Evolutionary conservation across 1,140 invertebrate genomes (phyloP).

Genomic region (Cydia fagiglandana): DNA sequence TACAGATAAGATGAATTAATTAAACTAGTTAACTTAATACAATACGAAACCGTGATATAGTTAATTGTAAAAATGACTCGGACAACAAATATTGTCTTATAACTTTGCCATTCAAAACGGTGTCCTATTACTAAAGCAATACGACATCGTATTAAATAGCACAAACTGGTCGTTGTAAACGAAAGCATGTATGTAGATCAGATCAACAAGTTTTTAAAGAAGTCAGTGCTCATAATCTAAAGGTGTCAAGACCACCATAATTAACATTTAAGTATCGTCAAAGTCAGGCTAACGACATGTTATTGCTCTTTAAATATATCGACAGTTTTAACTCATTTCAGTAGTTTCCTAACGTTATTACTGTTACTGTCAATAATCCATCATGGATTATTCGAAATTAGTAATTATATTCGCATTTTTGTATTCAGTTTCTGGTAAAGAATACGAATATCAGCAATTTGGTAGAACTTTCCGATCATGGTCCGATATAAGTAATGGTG

Average conservation of each 20-base stretch:
- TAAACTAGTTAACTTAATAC: not conserved
- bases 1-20: not conserved
- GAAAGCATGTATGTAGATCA: not conserved
- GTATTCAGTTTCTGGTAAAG: not conserved
- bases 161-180: not conserved
- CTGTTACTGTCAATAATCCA: not conserved
- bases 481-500: not conserved
- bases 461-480: conserved; percentile 1
- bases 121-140: not conserved
- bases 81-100: conserved; percentile 6
- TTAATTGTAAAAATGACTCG: not conserved
- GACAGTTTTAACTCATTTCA: not conserved
- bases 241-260: conserved; percentile 15
- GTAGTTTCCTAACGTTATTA: not conserved
- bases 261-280: conserved; percentile 19
- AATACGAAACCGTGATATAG: not conserved
- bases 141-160: not conserved
- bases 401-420: not conserved
- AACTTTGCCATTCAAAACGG: not conserved
- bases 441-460: not conserved
- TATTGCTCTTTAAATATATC: conserved; percentile 17
- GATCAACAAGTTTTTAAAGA: conserved; percentile 17
- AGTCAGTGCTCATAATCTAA: conserved; percentile 11
- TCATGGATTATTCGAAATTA: conserved; percentile 22
- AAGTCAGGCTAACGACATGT: conserved; percentile 16